Evolutionary conservation across 2,797 vertebrate genomes (phyloP).

Genomic region (Etheostoma perlongum): DNA sequence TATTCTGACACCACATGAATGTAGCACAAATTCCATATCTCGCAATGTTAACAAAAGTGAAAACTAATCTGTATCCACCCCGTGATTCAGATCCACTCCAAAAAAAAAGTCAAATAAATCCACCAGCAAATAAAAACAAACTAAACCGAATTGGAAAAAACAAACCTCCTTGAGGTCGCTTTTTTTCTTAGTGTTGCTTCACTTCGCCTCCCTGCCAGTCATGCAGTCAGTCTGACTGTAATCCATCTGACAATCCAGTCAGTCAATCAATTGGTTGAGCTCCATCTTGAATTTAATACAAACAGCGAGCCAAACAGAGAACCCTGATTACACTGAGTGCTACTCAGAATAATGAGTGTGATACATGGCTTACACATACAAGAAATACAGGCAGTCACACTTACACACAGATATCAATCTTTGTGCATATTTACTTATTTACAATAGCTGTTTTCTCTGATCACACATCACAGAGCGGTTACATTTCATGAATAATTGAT

Average conservation of each 20-base stretch:
- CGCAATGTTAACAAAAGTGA: too few species aligned
- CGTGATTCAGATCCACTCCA: too few species aligned
- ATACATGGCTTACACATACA: constrained; percentile 48
- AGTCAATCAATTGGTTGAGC: constrained; percentile 72
- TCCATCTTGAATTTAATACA: constrained; percentile 69
- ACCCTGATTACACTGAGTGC: constrained; percentile 76
- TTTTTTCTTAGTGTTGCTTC: constrained; percentile 28
- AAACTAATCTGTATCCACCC: too few species aligned
- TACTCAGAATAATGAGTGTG: constrained; percentile 77
- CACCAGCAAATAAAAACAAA: too few species aligned
- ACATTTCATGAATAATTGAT: constrained; percentile 59
- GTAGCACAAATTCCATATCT: too few species aligned
- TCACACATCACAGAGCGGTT: constrained; percentile 43
- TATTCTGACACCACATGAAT: too few species aligned
- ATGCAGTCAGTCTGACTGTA: constrained; percentile 59
- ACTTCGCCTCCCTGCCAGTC: constrained; percentile 45
- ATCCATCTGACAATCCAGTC: constrained; percentile 72
- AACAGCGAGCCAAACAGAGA: constrained; percentile 57
- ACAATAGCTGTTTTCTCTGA: constrained; percentile 54
- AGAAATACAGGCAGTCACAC: constrained; percentile 16
- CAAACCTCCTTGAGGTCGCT: too few species aligned
- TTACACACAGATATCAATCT: constrained; percentile 24
- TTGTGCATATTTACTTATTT: constrained; percentile 49
- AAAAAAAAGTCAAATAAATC: too few species aligned
- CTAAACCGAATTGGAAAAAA: too few species aligned